Conservation (phyloP, 2,888 invertebrate species). For the Pediacus dermestoides region DNA sequence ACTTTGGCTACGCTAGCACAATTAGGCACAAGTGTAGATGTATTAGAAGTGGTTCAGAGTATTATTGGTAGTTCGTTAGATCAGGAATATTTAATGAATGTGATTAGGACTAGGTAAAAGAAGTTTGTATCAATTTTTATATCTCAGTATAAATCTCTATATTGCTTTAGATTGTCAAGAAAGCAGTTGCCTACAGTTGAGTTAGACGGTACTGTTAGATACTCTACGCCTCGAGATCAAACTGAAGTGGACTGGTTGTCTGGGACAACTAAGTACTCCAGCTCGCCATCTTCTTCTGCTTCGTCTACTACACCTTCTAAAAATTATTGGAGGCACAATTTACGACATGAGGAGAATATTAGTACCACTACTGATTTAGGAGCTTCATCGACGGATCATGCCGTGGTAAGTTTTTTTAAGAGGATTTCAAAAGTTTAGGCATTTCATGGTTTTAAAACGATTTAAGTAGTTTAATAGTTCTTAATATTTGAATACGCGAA, state of each 20-base stretch:
- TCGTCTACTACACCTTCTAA: constrained; percentile 25
- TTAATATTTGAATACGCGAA: too few species aligned
- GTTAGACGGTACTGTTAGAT: constrained; percentile 69
- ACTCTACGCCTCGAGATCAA: constrained; percentile 57
- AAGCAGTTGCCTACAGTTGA: constrained; percentile 70
- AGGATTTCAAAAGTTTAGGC: too few species aligned
- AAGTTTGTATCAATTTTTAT: constrained; percentile 2
- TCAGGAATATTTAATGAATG: constrained; percentile 61
- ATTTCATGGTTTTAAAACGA: too few species aligned
- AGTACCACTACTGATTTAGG: too few species aligned
- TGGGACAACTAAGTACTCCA: constrained; percentile 58
- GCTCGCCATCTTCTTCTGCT: constrained; percentile 20
- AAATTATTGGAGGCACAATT: constrained; percentile 43
- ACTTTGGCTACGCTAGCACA: constrained; percentile 75
- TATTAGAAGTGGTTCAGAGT: constrained; percentile 61
- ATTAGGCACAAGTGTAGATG: constrained; percentile 61
- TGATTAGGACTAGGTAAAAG: constrained; percentile 63
- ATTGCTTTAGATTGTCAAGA: constrained; percentile 56
- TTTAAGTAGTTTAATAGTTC: too few species aligned
- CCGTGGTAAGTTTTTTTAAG: too few species aligned
- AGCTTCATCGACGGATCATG: too few species aligned
- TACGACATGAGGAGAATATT: constrained; percentile 33
- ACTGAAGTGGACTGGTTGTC: constrained; percentile 77
- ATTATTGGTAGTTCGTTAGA: constrained; percentile 46
- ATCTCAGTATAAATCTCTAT: constrained; percentile 4